Evolutionary conservation across 2,113 vertebrate species (phyloP).

Genomic region (Lepus europaeus): DNA sequence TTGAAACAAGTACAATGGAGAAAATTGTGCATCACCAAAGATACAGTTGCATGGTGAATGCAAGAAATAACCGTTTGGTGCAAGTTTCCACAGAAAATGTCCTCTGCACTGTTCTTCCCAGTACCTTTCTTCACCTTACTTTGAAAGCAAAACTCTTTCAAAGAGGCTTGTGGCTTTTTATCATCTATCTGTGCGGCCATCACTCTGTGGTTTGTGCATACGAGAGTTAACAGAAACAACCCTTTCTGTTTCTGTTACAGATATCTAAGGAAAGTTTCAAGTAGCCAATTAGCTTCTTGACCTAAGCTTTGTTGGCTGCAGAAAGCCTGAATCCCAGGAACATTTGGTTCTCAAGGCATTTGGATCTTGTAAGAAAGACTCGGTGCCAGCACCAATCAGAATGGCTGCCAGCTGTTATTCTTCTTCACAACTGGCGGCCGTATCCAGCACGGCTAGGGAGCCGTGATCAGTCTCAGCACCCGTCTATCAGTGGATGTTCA

Average conservation of each 20-base stretch:
- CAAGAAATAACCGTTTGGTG: constrained; percentile 33
- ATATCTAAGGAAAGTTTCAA: constrained; percentile 88
- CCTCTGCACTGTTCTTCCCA: constrained; percentile 57
- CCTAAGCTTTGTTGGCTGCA: constrained; percentile 88
- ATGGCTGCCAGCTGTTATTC: constrained; percentile 86
- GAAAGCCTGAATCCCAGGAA: constrained; percentile 88
- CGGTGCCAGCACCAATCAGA: constrained; percentile 87
- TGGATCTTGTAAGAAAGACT: constrained; percentile 82
- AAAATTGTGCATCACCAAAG: constrained; percentile 51
- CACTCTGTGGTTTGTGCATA: constrained; percentile 54
- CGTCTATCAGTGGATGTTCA: constrained; percentile 62
- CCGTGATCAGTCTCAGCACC: constrained; percentile 83
- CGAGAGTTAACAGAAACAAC: constrained; percentile 78
- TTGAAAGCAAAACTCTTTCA: constrained; percentile 63
- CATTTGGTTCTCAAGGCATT: constrained; percentile 90
- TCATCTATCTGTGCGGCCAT: constrained; percentile 80
- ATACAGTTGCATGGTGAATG: constrained; percentile 11
- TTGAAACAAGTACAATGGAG: constrained; percentile 25
- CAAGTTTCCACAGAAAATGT: constrained; percentile 64
- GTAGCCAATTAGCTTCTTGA: constrained; percentile 89
- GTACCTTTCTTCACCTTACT: constrained; percentile 42
- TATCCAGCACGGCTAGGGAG: constrained; percentile 76
- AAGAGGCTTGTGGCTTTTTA: constrained; percentile 57
- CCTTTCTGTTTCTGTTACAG: constrained; percentile 85
- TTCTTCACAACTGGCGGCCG: constrained; percentile 88